Conservation (phyloP, 2,113 vertebrate species). For the Cettia cetti region DNA sequence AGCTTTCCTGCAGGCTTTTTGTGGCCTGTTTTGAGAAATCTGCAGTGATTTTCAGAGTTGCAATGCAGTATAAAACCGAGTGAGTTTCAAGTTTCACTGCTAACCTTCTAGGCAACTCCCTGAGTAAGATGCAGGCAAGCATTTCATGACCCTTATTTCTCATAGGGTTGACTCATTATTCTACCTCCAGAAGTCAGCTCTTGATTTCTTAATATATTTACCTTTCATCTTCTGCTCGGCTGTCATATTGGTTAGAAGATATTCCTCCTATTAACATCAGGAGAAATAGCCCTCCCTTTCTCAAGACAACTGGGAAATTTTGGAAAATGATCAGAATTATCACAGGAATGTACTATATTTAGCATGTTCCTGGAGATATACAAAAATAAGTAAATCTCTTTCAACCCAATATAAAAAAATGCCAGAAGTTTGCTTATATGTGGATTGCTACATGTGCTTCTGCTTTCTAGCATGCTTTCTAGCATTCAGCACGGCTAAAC, state of each 20-base stretch:
- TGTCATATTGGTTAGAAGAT: neutral
- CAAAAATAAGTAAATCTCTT: neutral
- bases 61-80: neutral
- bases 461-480: fast-evolving
- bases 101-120: neutral
- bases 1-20: neutral
- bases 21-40: neutral
- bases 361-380: neutral
- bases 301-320: neutral
- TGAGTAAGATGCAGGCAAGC: neutral
- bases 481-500: neutral
- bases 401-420: neutral
- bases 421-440: neutral
- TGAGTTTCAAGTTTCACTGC: slow-evolving; percentile 5
- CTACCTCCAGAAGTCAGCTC: neutral
- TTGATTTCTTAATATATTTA: slow-evolving; percentile 30
- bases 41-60: neutral
- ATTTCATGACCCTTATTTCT: neutral
- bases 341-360: neutral
- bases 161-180: slow-evolving; percentile 20
- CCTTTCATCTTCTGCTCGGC: neutral
- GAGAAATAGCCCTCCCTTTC: neutral
- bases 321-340: neutral
- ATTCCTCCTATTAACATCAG: neutral
- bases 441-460: neutral